Conservation (phyloP, 1,140 invertebrate genomes). For the Nomia melanderi region DNA sequence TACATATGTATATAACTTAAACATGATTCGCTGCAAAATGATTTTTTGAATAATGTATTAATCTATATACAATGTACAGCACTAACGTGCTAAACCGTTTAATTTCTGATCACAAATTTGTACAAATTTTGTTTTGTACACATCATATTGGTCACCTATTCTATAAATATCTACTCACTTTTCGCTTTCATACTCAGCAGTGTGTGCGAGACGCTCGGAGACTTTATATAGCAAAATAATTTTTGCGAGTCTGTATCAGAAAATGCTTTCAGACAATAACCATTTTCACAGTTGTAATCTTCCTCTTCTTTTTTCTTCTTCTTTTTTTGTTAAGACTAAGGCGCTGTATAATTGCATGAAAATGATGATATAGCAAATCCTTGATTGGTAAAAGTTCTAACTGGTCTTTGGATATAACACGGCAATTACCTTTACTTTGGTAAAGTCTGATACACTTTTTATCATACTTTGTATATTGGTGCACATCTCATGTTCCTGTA, state of each 20-base stretch:
- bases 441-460: constrained; percentile 30
- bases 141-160: constrained; percentile 59
- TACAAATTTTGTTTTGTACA: constrained; percentile 61
- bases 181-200: constrained; percentile 35
- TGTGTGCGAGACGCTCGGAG: constrained; percentile 48
- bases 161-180: constrained; percentile 54
- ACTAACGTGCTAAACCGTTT: constrained; percentile 31
- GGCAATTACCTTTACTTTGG: constrained; percentile 42
- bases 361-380: constrained; percentile 50
- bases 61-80: constrained; percentile 59
- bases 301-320: no score
- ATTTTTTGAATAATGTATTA: constrained; percentile 46
- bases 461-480: background rate
- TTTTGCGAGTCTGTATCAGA: constrained; percentile 54
- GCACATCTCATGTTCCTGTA: background rate
- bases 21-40: constrained; percentile 34
- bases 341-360: constrained; percentile 35
- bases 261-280: constrained; percentile 33
- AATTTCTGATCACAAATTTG: constrained; percentile 62
- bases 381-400: constrained; percentile 42
- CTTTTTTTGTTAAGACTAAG: constrained; percentile 46
- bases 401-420: constrained; percentile 54
- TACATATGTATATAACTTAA: constrained; percentile 58
- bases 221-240: constrained; percentile 64
- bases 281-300: constrained; percentile 22